These are phyloP conservation scores for Trisateles emortualis DNA, from an alignment of 2,888 invertebrate genomes.

Conservation along the genomic window DNA sequence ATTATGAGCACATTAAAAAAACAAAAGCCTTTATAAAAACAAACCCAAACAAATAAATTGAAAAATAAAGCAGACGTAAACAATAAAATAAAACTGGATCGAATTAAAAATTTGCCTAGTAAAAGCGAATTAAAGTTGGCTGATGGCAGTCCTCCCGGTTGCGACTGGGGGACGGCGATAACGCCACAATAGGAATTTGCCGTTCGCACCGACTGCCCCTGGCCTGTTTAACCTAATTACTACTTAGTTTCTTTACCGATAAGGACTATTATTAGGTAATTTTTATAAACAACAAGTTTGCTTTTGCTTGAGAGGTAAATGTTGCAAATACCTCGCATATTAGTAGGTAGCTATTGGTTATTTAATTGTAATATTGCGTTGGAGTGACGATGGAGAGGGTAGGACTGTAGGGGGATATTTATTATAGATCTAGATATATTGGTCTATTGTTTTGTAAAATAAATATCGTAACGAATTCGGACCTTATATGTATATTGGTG, in stretches of 20 bases:
- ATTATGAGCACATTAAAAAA: neutral
- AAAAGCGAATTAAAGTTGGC: conserved; percentile 81
- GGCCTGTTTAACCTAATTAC: conserved; percentile 70
- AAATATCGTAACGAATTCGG: too few relatives aligned
- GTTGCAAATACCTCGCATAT: conserved; percentile 24
- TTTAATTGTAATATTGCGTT: neutral
- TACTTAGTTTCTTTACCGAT: conserved; percentile 59
- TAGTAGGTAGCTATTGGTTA: conserved; percentile 4
- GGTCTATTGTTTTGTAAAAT: too few relatives aligned
- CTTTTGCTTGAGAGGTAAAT: conserved; percentile 36
- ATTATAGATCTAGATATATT: too few relatives aligned
- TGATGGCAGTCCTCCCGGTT: conserved; percentile 60
- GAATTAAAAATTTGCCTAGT: conserved; percentile 78
- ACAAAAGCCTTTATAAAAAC: conserved; percentile 7
- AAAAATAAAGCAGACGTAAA: conserved; percentile 22
- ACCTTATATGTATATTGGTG: too few relatives aligned
- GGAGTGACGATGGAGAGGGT: neutral
- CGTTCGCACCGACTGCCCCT: conserved; percentile 70
- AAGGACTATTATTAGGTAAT: conserved; percentile 65
- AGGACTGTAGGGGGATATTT: neutral
- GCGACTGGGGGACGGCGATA: conserved; percentile 76
- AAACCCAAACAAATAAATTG: conserved; percentile 13
- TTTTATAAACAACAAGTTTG: conserved; percentile 45
- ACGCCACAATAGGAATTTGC: conserved; percentile 81
- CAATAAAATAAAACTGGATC: conserved; percentile 53